A percentile compares a stretch with the other conserved stretches of the same genome.
Evolutionary conservation across 2,888 invertebrate genomes (phyloP).

Genomic region (Spodoptera picta): DNA sequence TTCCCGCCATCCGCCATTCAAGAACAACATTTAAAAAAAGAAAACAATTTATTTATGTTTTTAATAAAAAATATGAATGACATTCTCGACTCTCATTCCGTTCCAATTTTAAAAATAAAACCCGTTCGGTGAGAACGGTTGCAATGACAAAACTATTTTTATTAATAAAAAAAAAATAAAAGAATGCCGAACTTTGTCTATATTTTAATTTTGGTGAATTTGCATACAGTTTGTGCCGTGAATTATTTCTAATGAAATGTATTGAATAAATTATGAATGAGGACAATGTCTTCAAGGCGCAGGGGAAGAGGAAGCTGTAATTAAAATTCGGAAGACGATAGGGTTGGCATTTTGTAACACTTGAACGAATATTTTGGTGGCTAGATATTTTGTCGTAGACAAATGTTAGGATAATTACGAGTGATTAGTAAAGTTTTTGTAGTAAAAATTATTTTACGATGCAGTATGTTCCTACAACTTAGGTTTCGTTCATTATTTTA

Average conservation of each 20-base stretch:
- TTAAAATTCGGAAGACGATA: constrained; percentile 77
- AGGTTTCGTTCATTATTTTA: too few species aligned
- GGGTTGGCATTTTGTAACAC: constrained; percentile 64
- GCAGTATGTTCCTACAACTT: too few species aligned
- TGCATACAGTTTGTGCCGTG: constrained; percentile 76
- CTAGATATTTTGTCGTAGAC: too few species aligned
- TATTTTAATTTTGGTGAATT: constrained; percentile 78
- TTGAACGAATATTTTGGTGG: too few species aligned
- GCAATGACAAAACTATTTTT: constrained; percentile 75
- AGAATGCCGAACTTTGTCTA: constrained; percentile 74
- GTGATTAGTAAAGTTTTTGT: too few species aligned
- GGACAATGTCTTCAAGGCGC: constrained; percentile 82
- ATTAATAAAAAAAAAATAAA: constrained; percentile 61
- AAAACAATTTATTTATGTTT: constrained; percentile 54
- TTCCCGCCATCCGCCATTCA: constrained; percentile 12
- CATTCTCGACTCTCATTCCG: constrained; percentile 43
- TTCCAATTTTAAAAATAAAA: constrained; percentile 57
- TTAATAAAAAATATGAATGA: constrained; percentile 55
- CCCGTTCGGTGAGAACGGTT: constrained; percentile 79
- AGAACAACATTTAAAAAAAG: constrained; percentile 29
- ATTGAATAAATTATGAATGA: constrained; percentile 81
- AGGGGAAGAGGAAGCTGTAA: constrained; percentile 82
- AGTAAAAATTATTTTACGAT: neutral
- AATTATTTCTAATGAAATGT: constrained; percentile 79
- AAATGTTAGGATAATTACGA: too few species aligned